phyloP scores from a whole-genome alignment of 2,888 invertebrate genomes.

The Rhagonycha fulva region DNA sequence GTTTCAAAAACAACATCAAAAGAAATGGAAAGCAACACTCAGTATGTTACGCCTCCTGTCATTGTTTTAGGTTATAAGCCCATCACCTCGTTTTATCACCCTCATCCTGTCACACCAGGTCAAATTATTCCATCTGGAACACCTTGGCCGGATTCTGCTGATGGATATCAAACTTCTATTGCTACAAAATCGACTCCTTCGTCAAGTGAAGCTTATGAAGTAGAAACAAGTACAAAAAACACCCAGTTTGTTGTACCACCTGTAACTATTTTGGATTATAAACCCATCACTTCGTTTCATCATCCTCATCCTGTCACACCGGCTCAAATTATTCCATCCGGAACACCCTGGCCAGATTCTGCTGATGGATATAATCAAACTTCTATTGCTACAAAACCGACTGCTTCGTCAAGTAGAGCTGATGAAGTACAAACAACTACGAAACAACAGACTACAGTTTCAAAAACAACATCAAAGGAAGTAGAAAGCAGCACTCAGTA shows the following conservation, averaged over 20 bases:
- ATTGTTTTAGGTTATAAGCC: slow-evolving; percentile 27
- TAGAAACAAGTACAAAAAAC: background rate
- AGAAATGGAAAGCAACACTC: background rate
- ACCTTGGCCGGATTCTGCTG: slow-evolving; percentile 21
- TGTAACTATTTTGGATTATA: background rate
- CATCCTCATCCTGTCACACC: slow-evolving; percentile 9
- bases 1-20: background rate
- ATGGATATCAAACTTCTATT: background rate
- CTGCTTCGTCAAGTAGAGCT: too few relatives aligned
- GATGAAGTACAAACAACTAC: background rate
- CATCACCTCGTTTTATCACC: slow-evolving; percentile 14
- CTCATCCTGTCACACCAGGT: slow-evolving; percentile 7
- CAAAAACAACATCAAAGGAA: background rate
- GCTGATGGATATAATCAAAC: background rate
- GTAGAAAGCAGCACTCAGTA: background rate
- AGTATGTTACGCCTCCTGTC: background rate
- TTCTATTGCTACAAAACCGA: background rate
- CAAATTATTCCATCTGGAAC: slow-evolving; percentile 22
- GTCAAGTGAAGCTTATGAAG: background rate
- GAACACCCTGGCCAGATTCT: slow-evolving; percentile 1
- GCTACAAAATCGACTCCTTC: background rate
- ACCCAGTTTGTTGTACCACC: background rate
- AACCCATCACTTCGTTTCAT: slow-evolving; percentile 6
- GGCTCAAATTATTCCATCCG: slow-evolving; percentile 19
- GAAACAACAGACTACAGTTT: background rate